Evolutionary conservation across 2,113 vertebrate species (phyloP), one percentile per base, ranked within the genome.

Genomic region (Phyllopteryx taeniolatus): DNA sequence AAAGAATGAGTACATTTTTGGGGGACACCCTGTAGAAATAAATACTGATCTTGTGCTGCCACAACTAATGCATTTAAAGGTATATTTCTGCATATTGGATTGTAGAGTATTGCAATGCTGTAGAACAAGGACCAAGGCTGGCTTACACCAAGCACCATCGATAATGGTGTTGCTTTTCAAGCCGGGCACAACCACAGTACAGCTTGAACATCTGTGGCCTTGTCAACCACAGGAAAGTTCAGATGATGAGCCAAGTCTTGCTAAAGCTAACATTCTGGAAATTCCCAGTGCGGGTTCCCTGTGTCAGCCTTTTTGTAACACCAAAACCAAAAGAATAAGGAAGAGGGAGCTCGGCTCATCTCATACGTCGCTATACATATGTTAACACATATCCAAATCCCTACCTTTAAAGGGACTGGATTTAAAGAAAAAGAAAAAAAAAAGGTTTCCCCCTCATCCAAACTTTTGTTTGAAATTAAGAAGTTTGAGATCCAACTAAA

Each of bases 211-310:
- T 75, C 66, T 72, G 62, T 46, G 79, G 67, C 47, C 44, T 43
- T 73, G 72, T 79, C 68, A 67, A 19, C 69, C 57, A 5, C 10
- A 66, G 83, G 75, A 57, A 86, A 83, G 64, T 83, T 65, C 79
- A 70, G 42, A 53, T 63, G 71, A 80, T 60, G 75, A 81, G 79
- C 80, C 77, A 82, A 83, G 69, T 61, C 74, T 83, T 72, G 67
- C 75, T 77, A 79, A 86, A 83, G 79, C 72, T 71, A 76, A 74
- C 74, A 73, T 80, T 73, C 70, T 81, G 86, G 82, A 88, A 88
- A 79, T 76, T 83, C 83, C 84, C 77, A 20, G 60, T 56, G 73
- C 56, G 31, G 69, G 49, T 75, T 13, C 27, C 71, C 59, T 3
- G 63, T 71, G 72, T 71, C 73, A 44, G 20, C 11, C 33, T 67